Base-by-base conservation (phyloP, 30 jellyfish, hydroid and myxozoan genomes). In the Sanderia malayensis region DNA sequence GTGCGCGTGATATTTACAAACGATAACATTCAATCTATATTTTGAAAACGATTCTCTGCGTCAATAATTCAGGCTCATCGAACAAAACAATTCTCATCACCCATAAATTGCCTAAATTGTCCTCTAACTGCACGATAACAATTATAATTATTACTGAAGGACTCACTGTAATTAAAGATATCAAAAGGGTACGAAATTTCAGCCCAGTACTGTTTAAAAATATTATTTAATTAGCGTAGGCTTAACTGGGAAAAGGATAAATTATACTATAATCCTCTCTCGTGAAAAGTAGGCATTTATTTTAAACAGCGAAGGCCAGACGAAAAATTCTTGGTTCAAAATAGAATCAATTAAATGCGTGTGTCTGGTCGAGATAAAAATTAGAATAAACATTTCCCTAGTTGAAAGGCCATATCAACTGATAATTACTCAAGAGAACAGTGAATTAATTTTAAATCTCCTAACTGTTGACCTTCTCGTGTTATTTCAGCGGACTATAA, bases 71-170 rank as follows among this genome's bases (percentile, higher is more conserved):
- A 3, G 18, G 24, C 27, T 24, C 8, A 49, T 11, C 4, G 64
- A 49, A 49, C 64, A 49, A 49, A 49, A 49, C 64, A 49, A 49
- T 4, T 49, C 18, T 19, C 25, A 49, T 49, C 64, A 49, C 64
- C 18, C 27, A 4, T 49, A 49, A 49, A 49, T 49, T 11, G 25
- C 64, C 64, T 19, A 49, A 49, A 49, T 49, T 19, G 64, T 49
- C 64, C 18, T 19, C 64, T 49, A 49, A 49, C 64, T 24, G 64
- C 23, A 2, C 18, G 64, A 49, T 49, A 49, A 49, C 64, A 49
- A 4, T 4, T 13, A 37, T 37, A 4, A 13, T 37, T 37, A 37
- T 18, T 49, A n/a, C n/a, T n/a, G n/a, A n/a, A n/a, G n/a, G n/a
- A n/a, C n/a, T n/a, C n/a, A n/a, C n/a, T n/a, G n/a, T n/a, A n/a